A percentile compares a stretch with the other conserved stretches of the same genome.
phyloP scores from a whole-genome alignment of 2,797 vertebrate genomes.

The Xenopus petersii region DNA sequence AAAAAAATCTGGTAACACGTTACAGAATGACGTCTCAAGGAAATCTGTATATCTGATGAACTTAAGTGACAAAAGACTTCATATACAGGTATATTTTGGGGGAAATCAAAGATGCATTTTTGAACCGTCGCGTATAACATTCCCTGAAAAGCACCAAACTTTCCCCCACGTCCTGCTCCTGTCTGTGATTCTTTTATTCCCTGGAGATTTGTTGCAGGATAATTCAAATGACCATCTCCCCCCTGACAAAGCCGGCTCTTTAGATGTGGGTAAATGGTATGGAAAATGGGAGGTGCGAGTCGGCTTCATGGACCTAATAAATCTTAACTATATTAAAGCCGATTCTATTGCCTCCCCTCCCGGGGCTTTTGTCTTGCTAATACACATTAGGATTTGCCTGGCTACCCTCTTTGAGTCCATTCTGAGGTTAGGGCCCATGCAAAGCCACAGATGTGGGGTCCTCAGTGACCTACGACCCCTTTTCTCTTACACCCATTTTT shows the following conservation, averaged over 20 bases:
- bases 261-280: constrained; percentile 73
- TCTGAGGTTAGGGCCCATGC: constrained; percentile 66
- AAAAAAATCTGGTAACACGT: neutral
- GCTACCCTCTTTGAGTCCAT: constrained; percentile 83
- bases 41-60: neutral
- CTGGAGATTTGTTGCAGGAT: constrained; percentile 70
- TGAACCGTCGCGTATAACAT: neutral
- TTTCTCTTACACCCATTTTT: constrained; percentile 57
- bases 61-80: neutral
- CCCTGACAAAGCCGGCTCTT: constrained; percentile 66
- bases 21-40: neutral
- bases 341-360: constrained; percentile 67
- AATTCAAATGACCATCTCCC: constrained; percentile 72
- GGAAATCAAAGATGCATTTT: neutral
- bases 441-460: constrained; percentile 85
- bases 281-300: constrained; percentile 77
- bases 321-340: constrained; percentile 86
- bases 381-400: constrained; percentile 79
- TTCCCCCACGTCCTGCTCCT: constrained; percentile 50
- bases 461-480: constrained; percentile 75
- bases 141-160: constrained; percentile 49
- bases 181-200: constrained; percentile 55
- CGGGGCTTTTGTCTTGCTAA: constrained; percentile 85
- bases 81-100: neutral
- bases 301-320: constrained; percentile 90